Evolutionary conservation across 2,797 vertebrate genomes (phyloP).

Genomic region (Protonibea diacanthus): DNA sequence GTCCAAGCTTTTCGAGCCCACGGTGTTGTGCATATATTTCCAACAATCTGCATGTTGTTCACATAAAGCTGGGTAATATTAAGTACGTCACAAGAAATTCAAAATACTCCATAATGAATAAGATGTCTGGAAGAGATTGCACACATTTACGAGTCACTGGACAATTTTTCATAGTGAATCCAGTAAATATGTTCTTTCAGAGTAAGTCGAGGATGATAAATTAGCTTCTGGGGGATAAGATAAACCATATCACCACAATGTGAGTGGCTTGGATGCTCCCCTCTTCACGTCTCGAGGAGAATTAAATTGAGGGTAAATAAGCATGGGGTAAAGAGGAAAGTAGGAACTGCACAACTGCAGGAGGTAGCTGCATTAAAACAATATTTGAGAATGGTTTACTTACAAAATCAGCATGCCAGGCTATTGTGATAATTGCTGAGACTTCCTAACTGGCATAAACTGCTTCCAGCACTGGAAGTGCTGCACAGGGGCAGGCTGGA

Average conservation of each 20-base stretch:
- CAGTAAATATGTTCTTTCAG: conserved; percentile 64
- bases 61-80: conserved; percentile 37
- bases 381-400: conserved; percentile 77
- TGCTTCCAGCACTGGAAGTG: conserved; percentile 64
- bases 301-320: conserved; percentile 68
- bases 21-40: conserved; percentile 12
- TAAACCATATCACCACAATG: conserved; percentile 66
- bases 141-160: conserved; percentile 50
- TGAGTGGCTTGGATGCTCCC: conserved; percentile 50
- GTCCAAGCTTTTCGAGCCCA: conserved; percentile 15
- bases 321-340: conserved; percentile 39
- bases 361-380: conserved; percentile 77
- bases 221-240: conserved; percentile 74
- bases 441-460: conserved; percentile 72
- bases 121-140: conserved; percentile 52
- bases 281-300: conserved; percentile 58
- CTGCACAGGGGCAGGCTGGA: conserved; percentile 53
- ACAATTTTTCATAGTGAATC: conserved; percentile 60
- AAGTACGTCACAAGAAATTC: conserved; percentile 28
- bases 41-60: conserved; percentile 13
- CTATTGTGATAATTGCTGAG: conserved; percentile 79
- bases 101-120: conserved; percentile 47
- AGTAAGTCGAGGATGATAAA: conserved; percentile 72
- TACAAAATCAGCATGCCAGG: conserved; percentile 73
- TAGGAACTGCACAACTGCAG: conserved; percentile 60